Conservation (phyloP, 2,888 invertebrate genomes). For the Cordilura impudica region DNA sequence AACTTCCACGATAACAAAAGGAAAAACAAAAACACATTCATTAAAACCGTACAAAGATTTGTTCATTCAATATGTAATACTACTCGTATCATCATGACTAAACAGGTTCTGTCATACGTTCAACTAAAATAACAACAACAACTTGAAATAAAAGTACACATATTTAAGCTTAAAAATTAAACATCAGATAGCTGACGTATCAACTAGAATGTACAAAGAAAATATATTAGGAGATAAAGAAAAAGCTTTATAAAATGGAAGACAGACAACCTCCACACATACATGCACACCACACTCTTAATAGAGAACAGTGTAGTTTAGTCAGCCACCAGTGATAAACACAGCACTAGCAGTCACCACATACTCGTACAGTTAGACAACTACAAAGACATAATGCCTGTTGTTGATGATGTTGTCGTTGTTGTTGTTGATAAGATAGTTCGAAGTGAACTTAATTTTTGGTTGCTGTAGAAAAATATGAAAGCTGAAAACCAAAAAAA, state of each 20-base stretch:
- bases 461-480: background rate
- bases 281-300: background rate
- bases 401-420: background rate
- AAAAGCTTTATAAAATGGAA: background rate
- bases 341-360: background rate
- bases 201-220: background rate
- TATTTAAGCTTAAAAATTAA: slow-evolving; percentile 7
- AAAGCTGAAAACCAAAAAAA: slow-evolving; percentile 9
- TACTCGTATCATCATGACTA: background rate
- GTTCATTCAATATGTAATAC: background rate
- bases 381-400: background rate
- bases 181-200: slow-evolving; percentile 7
- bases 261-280: slow-evolving; percentile 2
- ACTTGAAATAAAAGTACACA: slow-evolving; percentile 9
- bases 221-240: background rate
- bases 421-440: background rate
- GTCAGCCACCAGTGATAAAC: background rate
- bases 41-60: background rate
- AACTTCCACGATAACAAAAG: background rate
- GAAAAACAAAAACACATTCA: slow-evolving; percentile 21
- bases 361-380: background rate
- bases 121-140: slow-evolving; percentile 13
- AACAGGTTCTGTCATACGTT: background rate
- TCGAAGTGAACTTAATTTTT: background rate
- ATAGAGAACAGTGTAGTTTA: background rate